A percentile compares a stretch with the other conserved stretches of the same genome.
Evolutionary conservation across 1,140 invertebrate species (phyloP).

Genomic region (Pomacea maculata): DNA sequence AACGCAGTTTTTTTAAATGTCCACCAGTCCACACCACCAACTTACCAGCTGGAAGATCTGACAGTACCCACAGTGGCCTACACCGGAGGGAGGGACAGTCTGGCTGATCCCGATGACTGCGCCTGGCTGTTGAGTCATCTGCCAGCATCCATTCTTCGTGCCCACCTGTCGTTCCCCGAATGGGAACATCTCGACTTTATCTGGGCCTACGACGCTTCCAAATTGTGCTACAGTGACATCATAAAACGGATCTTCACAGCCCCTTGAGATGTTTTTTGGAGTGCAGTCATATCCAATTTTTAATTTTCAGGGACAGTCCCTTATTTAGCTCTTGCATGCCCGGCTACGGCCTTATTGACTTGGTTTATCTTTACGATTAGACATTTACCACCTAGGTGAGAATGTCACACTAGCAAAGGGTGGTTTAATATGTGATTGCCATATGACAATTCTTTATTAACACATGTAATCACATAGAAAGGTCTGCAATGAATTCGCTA

Average conservation of each 20-base stretch:
- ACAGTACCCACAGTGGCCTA: constrained; percentile 74
- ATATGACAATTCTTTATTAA: no score
- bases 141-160: constrained; percentile 43
- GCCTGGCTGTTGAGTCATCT: constrained; percentile 66
- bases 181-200: constrained; percentile 65
- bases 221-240: constrained; percentile 44
- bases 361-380: no score
- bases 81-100: constrained; percentile 77
- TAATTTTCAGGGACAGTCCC: no score
- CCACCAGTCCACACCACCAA: constrained; percentile 69
- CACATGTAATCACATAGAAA: no score
- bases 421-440: no score
- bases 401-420: no score
- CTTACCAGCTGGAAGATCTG: constrained; percentile 74
- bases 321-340: no score
- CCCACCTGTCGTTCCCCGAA: constrained; percentile 35
- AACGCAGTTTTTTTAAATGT: neutral
- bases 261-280: neutral
- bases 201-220: constrained; percentile 52
- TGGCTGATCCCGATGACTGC: constrained; percentile 70
- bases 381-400: no score
- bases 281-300: no score
- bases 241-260: constrained; percentile 26
- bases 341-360: no score
- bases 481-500: no score